Evolutionary conservation across 2,888 invertebrate genomes (phyloP).

Genomic region (Platycnemis pennipes): DNA sequence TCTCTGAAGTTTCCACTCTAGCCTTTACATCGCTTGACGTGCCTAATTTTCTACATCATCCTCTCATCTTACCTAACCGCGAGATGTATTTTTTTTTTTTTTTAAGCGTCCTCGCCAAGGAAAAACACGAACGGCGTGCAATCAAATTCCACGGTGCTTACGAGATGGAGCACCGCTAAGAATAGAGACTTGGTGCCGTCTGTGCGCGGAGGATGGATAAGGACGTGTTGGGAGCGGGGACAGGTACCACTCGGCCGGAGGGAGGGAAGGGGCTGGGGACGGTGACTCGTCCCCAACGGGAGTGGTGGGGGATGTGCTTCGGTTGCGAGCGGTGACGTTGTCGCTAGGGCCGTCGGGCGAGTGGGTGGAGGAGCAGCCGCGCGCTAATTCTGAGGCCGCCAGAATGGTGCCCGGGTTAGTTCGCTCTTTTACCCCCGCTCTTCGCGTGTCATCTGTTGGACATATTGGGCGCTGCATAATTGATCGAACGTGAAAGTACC

Average conservation of each 20-base stretch:
- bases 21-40: neutral
- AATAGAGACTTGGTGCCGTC: neutral
- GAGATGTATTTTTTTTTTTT: neutral
- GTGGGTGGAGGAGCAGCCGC: neutral
- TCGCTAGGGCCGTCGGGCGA: neutral
- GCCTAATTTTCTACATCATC: neutral
- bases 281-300: neutral
- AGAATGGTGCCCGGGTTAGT: conserved; percentile 58
- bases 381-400: conserved; percentile 63
- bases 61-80: neutral
- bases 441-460: conserved; percentile 63
- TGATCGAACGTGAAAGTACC: conserved; percentile 46
- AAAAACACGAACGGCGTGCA: conserved; percentile 4
- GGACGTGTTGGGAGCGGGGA: neutral
- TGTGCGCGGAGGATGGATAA: neutral
- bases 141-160: neutral
- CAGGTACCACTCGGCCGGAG: neutral
- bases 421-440: conserved; percentile 56
- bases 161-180: neutral
- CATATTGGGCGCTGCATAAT: conserved; percentile 66
- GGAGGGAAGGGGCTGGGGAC: neutral
- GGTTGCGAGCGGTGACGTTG: neutral
- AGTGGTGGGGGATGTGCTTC: too few relatives aligned
- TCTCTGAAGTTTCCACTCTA: neutral
- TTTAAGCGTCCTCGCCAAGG: neutral